A percentile compares a stretch with the other conserved stretches of the same genome.
phyloP scores from a whole-genome alignment of 1,140 invertebrate genomes.

The Drosophila ercepeae region DNA sequence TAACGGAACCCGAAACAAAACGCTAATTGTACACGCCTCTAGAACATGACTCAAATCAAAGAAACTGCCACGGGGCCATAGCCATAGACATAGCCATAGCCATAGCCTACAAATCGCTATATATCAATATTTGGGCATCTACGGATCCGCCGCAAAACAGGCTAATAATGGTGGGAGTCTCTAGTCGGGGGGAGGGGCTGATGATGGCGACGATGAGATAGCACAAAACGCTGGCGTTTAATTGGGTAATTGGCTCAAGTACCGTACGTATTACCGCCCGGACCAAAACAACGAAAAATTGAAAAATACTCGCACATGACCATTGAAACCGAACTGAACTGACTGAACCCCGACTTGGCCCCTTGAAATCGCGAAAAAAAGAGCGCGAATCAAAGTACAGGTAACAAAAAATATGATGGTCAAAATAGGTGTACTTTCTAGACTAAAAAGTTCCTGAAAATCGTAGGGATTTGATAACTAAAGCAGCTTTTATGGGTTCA shows the following conservation, averaged over 20 bases:
- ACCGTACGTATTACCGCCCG: conserved; percentile 74
- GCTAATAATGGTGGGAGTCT: background rate
- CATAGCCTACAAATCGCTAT: conserved; percentile 35
- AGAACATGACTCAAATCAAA: conserved; percentile 78
- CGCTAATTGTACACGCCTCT: conserved; percentile 80
- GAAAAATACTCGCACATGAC: conserved; percentile 72
- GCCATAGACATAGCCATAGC: too few species aligned
- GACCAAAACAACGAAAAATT: conserved; percentile 58
- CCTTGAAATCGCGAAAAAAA: conserved; percentile 9
- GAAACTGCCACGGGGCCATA: conserved; percentile 58
- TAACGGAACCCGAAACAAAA: conserved; percentile 75
- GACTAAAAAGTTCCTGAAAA: too few species aligned
- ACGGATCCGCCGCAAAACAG: background rate
- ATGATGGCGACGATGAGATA: conserved; percentile 75
- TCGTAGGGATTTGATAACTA: too few species aligned
- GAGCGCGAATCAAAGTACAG: conserved; percentile 20
- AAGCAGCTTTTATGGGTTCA: too few species aligned
- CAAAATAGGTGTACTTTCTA: background rate
- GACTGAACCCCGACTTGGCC: conserved; percentile 21
- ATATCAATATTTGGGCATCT: conserved; percentile 80
- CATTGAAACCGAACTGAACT: conserved; percentile 33
- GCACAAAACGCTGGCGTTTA: conserved; percentile 77
- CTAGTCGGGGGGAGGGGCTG: background rate
- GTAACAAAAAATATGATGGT: conserved; percentile 1
- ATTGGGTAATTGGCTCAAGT: conserved; percentile 83